Base-by-base conservation (phyloP, 2,888 invertebrate genomes). In the Ichneumoninae sp. region DNA sequence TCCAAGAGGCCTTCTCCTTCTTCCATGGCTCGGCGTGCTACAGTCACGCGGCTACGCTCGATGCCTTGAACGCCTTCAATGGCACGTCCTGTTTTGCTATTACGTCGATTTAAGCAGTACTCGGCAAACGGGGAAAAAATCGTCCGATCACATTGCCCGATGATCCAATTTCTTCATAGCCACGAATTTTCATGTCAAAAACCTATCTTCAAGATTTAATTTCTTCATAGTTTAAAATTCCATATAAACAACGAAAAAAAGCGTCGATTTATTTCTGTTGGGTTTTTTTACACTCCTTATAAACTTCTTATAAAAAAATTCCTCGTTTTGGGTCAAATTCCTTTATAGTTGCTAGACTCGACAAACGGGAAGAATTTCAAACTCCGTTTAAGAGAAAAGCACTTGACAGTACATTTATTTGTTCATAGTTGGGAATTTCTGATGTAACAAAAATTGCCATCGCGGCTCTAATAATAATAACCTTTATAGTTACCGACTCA, bases 11-110 rank as follows among this genome's bases (percentile, higher is more conserved):
- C 76, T 76, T 76, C 76, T 76, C 76, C 76, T 54, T 76, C 76
- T 66, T 54, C 50, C 13, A 33, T 50, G 19, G 3, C 33, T 66
- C 22, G 22, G 33, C 40, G 65, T 22, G 36, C 19, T 65, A 75
- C 52, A 75, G 50, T 79, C 66, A 69, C 54, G 54, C 44, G 70
- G 50, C 57, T 40, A 54, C 47, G 47, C 63, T 79, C 73, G 74
- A 52, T 50, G 73, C 73, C 68, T 74, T 60, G 77, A 82, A 82
- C 76, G 65, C 52, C 66, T 66, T 71, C 71, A 78, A 78, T 78
- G 63, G 47, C 75, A 76, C 26, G 63, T 71, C 50, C 52, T 66
- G 36, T 68, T 73, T 71, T 47, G 22, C 7, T 52, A 44, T 68
- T 69, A 30, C 74, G 65, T 22, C 47, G 40, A 65, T 47, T 22